Base-by-base conservation (phyloP, 2,888 invertebrate genomes). In the Chouioia cunea region DNA sequence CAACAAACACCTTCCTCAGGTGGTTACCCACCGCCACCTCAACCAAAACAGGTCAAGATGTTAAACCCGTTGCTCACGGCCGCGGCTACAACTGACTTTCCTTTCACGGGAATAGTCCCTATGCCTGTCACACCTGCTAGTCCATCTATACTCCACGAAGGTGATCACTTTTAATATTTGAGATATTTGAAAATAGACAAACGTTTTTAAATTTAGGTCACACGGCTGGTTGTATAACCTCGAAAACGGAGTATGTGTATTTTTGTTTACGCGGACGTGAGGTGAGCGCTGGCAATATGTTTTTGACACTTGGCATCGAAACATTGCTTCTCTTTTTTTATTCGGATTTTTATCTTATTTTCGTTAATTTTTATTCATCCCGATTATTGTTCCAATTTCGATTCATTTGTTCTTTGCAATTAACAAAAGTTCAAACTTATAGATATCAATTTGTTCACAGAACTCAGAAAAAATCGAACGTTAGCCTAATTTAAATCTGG, bases 41-140 rank as follows among this genome's bases (percentile, higher is more conserved):
- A 36, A 85, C 85, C 86, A 88, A 82, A 84, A 85, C 81, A 85
- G 86, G 79, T 84, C 82, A 81, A 84, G 78, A 85, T 89, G 63
- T 89, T 89, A 88, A 93, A 93, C 86, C 91, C 93, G 43, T 87
- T 93, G 78, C 87, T 94, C 74, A 91, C 91, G 77, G 91, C 90
- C 65, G 92, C 93, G 71, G 92, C 93, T 74, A 91, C 36, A 6
- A 36, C 90, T 76, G 92, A 92, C 65, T 89, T 91, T 76, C 91
- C 92, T 15, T 89, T 91, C 66, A 91, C 76, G 90, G 91, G 82
- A 91, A 91, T 86, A 90, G 92, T 70, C 86, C 86, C 93, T 79
- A 87, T 93, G 81, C 93, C 93, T 78, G 92, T 91, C 47, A 87
- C 88, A 54, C 84, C 84, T 47, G 78, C 81, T 6, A 80, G 81